phyloP scores from a whole-genome alignment of 2,888 invertebrate species.

The Drosophila fungiperda region DNA sequence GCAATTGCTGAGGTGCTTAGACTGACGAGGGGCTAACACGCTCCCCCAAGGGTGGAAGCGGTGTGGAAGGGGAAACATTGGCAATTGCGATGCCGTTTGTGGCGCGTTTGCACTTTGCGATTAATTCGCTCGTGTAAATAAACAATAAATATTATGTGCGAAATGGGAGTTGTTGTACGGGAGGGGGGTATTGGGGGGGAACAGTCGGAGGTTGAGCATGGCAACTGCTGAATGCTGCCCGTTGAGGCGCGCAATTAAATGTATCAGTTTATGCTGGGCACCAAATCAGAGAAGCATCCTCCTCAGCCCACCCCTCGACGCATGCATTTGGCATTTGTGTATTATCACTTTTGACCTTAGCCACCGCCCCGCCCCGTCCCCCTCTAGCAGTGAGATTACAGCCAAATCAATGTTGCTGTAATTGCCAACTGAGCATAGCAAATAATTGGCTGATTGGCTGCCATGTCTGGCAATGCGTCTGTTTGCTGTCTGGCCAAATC shows the following conservation, averaged over 20 bases:
- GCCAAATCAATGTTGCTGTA: slow-evolving; percentile 35
- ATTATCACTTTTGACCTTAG: slow-evolving; percentile 34
- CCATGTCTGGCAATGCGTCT: slow-evolving; percentile 19
- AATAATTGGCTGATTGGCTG: slow-evolving; percentile 7
- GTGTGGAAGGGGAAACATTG: slow-evolving; percentile 32
- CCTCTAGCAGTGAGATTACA: slow-evolving; percentile 9
- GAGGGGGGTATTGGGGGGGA: not conserved
- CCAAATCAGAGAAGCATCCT: slow-evolving; percentile 15
- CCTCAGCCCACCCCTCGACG: not conserved
- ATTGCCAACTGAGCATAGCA: slow-evolving; percentile 40
- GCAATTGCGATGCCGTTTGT: slow-evolving; percentile 74
- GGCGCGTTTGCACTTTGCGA: slow-evolving; percentile 78
- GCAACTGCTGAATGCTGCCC: slow-evolving; percentile 6
- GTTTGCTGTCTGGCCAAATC: slow-evolving; percentile 10
- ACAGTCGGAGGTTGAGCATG: not conserved
- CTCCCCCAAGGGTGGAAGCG: not conserved
- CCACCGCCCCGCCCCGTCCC: not conserved
- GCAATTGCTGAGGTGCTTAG: not conserved
- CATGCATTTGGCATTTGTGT: slow-evolving; percentile 53
- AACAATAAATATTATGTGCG: slow-evolving; percentile 80
- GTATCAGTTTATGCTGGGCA: slow-evolving; percentile 59
- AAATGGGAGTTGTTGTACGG: not conserved
- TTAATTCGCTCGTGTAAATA: slow-evolving; percentile 80
- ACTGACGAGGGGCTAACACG: not conserved
- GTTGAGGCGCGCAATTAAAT: slow-evolving; percentile 62